phyloP scores from a whole-genome alignment of 2,113 vertebrate species.

The Chelonoidis abingdonii region DNA sequence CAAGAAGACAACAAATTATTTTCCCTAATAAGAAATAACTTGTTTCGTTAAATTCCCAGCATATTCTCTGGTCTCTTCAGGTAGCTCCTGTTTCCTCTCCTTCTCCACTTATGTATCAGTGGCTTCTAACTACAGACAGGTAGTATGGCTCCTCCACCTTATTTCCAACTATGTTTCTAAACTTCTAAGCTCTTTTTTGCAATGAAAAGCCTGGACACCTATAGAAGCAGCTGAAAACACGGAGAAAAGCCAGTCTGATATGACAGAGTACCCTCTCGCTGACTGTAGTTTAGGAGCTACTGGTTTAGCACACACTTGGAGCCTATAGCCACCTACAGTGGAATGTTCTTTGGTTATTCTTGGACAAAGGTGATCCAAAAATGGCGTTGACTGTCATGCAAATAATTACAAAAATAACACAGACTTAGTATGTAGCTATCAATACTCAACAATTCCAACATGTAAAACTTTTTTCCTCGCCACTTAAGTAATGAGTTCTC shows the following conservation, averaged over 20 bases:
- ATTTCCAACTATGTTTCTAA: neutral
- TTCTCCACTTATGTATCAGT: accelerated
- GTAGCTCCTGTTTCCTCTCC: neutral
- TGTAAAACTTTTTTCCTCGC: neutral
- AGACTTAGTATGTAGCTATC: too few species aligned
- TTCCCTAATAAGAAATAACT: neutral
- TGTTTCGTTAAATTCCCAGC: neutral
- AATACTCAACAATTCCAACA: neutral
- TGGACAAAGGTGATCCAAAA: too few species aligned
- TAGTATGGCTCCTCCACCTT: neutral
- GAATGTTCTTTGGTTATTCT: too few species aligned
- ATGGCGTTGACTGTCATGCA: too few species aligned
- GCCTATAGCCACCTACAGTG: too few species aligned
- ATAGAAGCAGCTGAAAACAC: neutral
- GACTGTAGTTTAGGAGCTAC: too few species aligned
- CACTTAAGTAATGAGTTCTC: accelerated
- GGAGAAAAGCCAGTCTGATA: neutral
- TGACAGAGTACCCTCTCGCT: too few species aligned
- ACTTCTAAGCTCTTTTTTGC: neutral
- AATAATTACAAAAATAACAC: too few species aligned
- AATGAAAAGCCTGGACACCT: neutral
- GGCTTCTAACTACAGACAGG: neutral
- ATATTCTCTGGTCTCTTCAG: neutral
- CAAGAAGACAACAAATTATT: accelerated
- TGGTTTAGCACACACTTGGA: too few species aligned